Conservation (phyloP, 2,113 vertebrate genomes). For the Tyrannus savana region DNA sequence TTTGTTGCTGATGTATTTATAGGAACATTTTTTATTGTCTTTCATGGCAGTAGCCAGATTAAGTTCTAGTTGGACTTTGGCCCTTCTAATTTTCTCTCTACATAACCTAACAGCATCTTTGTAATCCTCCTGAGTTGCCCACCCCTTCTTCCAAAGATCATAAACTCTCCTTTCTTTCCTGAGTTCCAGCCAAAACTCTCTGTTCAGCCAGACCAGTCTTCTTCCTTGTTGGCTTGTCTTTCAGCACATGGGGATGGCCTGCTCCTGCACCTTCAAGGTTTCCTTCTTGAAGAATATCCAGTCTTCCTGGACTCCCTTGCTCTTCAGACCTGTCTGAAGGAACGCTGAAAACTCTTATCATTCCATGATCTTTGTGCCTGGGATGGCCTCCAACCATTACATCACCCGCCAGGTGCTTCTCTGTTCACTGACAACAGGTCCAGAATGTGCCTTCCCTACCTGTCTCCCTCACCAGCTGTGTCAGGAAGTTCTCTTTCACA, state of each 20-base stretch:
- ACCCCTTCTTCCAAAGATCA: neutral
- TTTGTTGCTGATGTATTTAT: neutral
- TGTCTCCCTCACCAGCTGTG: neutral
- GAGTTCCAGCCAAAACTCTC: neutral
- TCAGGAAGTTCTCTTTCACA: neutral
- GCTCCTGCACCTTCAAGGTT: neutral
- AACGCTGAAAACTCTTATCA: neutral
- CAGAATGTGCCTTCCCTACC: neutral
- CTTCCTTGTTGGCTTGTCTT: neutral
- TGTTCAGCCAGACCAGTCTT: neutral
- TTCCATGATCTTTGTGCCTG: neutral
- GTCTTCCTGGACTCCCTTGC: neutral
- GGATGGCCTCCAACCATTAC: neutral
- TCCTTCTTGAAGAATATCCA: neutral
- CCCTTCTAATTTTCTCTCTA: neutral
- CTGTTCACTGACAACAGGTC: neutral
- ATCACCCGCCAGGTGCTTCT: neutral
- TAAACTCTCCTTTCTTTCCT: neutral
- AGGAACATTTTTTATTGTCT: neutral
- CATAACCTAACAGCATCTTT: neutral
- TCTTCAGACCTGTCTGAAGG: neutral
- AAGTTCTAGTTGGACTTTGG: neutral
- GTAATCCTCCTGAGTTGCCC: neutral
- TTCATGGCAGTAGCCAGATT: neutral
- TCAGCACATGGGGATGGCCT: neutral